A percentile compares a stretch with the other conserved stretches of the same genome.
Conservation (phyloP, 2,113 vertebrate genomes). For the Proteles cristata region DNA sequence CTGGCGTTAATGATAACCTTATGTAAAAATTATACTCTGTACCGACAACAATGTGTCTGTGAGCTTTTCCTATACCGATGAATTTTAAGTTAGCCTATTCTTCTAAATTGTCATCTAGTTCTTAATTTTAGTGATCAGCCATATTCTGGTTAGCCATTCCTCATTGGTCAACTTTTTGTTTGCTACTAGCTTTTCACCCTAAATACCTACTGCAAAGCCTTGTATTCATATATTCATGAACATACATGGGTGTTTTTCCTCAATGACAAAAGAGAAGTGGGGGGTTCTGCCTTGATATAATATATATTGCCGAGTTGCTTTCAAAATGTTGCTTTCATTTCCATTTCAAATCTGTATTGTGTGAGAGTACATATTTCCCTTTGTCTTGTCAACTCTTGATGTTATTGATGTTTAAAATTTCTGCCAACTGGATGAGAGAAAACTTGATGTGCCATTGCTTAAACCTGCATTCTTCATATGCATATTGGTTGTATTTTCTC, state of each 20-base stretch:
- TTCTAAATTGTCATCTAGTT: not conserved
- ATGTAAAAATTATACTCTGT: not conserved
- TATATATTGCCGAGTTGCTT: not conserved
- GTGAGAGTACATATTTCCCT: not conserved
- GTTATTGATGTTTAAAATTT: conserved; percentile 27
- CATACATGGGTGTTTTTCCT: not conserved
- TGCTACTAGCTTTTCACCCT: not conserved
- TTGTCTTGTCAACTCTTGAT: conserved; percentile 12
- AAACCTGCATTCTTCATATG: not conserved
- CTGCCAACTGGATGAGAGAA: conserved; percentile 25
- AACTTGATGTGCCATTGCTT: not conserved
- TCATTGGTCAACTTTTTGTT: not conserved
- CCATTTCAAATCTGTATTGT: not conserved
- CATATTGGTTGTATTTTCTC: not conserved
- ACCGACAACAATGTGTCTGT: not conserved
- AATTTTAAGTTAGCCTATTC: not conserved
- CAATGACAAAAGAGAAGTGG: not conserved
- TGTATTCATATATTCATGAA: not conserved
- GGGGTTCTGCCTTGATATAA: not conserved
- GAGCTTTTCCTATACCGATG: not conserved
- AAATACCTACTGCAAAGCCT: not conserved
- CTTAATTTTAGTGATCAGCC: not conserved
- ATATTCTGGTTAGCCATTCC: not conserved
- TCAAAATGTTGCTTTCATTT: not conserved
- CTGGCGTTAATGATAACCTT: not conserved